Base-by-base conservation (phyloP, 2,888 invertebrate species). In the Lepidonotus clava region DNA sequence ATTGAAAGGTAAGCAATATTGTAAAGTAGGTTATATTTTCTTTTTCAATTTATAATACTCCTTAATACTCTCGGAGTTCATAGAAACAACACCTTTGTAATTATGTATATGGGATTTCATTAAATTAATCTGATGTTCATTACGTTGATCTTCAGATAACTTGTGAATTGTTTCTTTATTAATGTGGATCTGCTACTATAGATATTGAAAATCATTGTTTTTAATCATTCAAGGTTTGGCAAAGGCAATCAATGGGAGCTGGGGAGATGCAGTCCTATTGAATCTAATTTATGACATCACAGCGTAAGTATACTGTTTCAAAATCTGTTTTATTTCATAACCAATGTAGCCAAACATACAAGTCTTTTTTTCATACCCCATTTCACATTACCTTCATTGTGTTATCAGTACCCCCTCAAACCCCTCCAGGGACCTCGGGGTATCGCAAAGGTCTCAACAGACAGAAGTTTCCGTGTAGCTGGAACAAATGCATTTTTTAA, bases 241-340 rank as follows among this genome's bases (percentile, higher is more conserved):
- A 21, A 85, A 77, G 32, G 53, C 61, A 0, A 46, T 77, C 11
- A 80, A 87, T 21, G 34, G 51, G 2, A 36, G 32, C 11, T 40
- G 87, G 28, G 87, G 89, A 41, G 87, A 87, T 40, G 71, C 89
- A 21, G 87, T 89, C 6, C 77, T 89, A 28, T 77, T 85, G 14
- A 89, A 89, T 61, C 21, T 89, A n/a, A 41, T 89, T 0, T 89
- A 89, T 66, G 89, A 89, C 46, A 41, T 88, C 6, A 84, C 88
- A 34, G 87, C 88, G 71, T 88, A 53, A 86, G 86, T 85, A 61
- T 8, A 24, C 6, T 24, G 61, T 24, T 61, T 61, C n/a, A 14
- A 24, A 11, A 28, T n/a, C 6, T 14, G 28, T 24, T 61, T 6
- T 28, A n/a, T 1, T 46, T 6, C 8, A 11, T 46, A 46, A 11